A percentile compares a stretch with the other conserved stretches of the same genome.
These are phyloP conservation scores for Cynaeus angustus DNA, from an alignment of 2,888 invertebrate genomes.

Conservation along the genomic window DNA sequence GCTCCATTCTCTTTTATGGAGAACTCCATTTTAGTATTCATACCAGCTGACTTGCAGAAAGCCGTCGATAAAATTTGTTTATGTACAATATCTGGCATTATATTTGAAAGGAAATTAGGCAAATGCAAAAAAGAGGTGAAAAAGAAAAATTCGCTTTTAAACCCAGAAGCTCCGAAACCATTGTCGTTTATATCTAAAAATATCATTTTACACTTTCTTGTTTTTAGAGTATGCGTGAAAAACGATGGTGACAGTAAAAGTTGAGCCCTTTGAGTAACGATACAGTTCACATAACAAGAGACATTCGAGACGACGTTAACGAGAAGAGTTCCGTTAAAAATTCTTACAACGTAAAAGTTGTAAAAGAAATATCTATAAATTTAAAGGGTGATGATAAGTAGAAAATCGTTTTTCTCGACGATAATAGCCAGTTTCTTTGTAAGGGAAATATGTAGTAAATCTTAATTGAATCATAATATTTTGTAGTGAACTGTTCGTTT, in stretches of 20 bases:
- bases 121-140: not conserved
- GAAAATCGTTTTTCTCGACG: conserved; percentile 13
- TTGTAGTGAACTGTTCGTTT: not conserved
- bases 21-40: conserved; percentile 29
- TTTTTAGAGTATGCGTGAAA: conserved; percentile 17
- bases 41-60: conserved; percentile 37
- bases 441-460: conserved; percentile 26
- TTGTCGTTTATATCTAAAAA: not conserved
- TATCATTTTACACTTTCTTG: conserved; percentile 18
- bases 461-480: conserved; percentile 33
- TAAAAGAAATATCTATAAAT: conserved; percentile 28
- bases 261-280: conserved; percentile 17
- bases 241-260: conserved; percentile 5
- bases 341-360: conserved; percentile 15
- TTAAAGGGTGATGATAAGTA: conserved; percentile 21
- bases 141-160: not conserved
- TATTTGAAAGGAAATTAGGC: conserved; percentile 8
- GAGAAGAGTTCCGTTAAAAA: conserved; percentile 10
- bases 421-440: conserved; percentile 5
- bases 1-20: conserved; percentile 43
- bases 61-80: conserved; percentile 32
- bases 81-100: conserved; percentile 16
- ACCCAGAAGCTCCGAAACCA: no score
- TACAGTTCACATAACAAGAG: conserved; percentile 21
- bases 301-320: conserved; percentile 17